Conservation (phyloP, 1,140 invertebrate genomes). For the Drosophila sturtevanti region DNA sequence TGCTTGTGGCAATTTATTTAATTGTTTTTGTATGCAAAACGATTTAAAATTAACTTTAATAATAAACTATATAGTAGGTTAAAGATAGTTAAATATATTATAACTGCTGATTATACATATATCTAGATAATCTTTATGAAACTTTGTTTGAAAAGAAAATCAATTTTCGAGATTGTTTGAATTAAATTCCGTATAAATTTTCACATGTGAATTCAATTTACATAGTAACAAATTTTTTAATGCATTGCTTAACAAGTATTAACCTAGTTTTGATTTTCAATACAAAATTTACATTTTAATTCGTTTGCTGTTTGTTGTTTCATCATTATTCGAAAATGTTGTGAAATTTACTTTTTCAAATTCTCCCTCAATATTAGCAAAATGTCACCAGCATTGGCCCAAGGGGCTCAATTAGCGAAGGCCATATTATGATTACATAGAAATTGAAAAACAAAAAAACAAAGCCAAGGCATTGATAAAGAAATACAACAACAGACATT, state of each 20-base stretch:
- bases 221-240: too few relatives aligned
- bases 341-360: background rate
- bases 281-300: background rate
- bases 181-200: too few relatives aligned
- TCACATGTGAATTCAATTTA: too few relatives aligned
- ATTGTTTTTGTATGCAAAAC: background rate
- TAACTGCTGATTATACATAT: too few relatives aligned
- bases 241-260: too few relatives aligned
- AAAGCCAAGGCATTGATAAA: conserved; percentile 35
- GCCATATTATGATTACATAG: conserved; percentile 14
- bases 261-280: background rate
- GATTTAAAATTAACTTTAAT: background rate
- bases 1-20: background rate
- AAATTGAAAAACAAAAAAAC: conserved; percentile 13
- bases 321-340: background rate
- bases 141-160: too few relatives aligned
- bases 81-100: too few relatives aligned
- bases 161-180: too few relatives aligned
- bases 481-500: conserved; percentile 27
- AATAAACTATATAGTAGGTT: background rate
- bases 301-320: too few relatives aligned
- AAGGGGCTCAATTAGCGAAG: conserved; percentile 15
- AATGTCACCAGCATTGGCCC: conserved; percentile 27
- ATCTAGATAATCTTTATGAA: too few relatives aligned
- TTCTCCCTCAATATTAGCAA: background rate